Evolutionary conservation across 2,113 vertebrate species (phyloP).

Genomic region (Hiodon tergisus): DNA sequence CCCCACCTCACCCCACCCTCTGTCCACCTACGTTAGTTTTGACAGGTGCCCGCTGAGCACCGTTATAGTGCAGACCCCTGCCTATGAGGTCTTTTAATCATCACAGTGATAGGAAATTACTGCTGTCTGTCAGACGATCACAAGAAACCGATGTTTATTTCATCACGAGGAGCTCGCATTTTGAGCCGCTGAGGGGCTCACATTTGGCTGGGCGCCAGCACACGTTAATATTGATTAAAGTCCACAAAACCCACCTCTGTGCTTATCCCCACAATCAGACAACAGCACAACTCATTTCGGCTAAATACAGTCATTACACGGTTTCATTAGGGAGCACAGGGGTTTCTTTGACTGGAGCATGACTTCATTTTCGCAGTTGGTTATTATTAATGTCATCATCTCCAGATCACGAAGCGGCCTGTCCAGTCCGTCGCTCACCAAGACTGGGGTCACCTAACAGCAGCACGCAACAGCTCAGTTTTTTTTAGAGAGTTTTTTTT

Average conservation of each 20-base stretch:
- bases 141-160: conserved; percentile 21
- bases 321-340: conserved; percentile 41
- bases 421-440: conserved; percentile 38
- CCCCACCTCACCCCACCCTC: too few species aligned
- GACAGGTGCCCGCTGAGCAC: too few species aligned
- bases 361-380: conserved; percentile 36
- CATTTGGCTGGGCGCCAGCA: conserved; percentile 31
- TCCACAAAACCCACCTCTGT: conserved; percentile 34
- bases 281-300: conserved; percentile 24
- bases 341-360: conserved; percentile 39
- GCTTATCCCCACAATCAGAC: conserved; percentile 17
- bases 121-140: not conserved
- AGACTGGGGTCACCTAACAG: conserved; percentile 55
- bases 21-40: too few species aligned
- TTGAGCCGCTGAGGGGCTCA: conserved; percentile 10
- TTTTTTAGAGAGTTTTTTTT: conserved; percentile 19
- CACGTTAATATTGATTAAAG: conserved; percentile 40
- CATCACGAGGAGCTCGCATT: conserved; percentile 28
- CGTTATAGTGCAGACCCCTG: too few species aligned
- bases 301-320: conserved; percentile 42
- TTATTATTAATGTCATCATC: conserved; percentile 57
- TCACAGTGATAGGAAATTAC: not conserved
- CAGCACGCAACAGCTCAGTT: conserved; percentile 42
- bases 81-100: not conserved
- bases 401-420: conserved; percentile 18